Base-by-base conservation (phyloP, 1,140 invertebrate genomes). In the Drosophila oshimai region DNA sequence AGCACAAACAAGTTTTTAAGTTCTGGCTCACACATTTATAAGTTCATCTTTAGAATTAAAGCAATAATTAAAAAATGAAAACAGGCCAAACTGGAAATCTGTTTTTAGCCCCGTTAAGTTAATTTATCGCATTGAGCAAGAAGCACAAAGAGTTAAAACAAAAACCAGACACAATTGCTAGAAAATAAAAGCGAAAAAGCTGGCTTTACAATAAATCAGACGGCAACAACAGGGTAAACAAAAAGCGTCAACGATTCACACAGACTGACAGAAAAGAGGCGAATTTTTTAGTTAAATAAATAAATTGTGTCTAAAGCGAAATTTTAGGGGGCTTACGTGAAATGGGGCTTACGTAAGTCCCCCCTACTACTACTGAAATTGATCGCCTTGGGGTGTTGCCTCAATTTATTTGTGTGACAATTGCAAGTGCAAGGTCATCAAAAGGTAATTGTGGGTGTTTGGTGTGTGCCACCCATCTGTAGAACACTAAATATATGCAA, bases 201-300 rank as follows among this genome's bases (percentile, higher is more conserved):
- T 26, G 28, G 12, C 41, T 68, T 68, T 41, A 58, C 50, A 68
- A 74, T 74, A 74, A 74, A 74, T 74, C 71, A 67, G 61, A 31
- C 24, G 33, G 13, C 31, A 17, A 37, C 31, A 47, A 69, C 50
- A 68, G 39, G 57, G 29, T 37, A 20, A 42, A 49, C 17, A n/a
- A 24, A 29, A 28, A 24, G 41, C 26, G 26, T 46, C 36, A 62
- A 22, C 36, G 17, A 28, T 29, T 29, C 24, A 20, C 24, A 20
- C 37, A 28, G 15, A 22, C 18, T 41, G 10, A 7, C 18, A 22
- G 18, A 37, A 47, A 47, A 22, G 7, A 12, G 17, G 17, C 17
- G 13, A 37, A 36, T 34, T 24, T 37, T 54, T 70, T 74, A n/a
- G n/a, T 34, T 29, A 71, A 64, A 76, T 65, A 76, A 65, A 71